Conservation (phyloP, 92 coral and sea anemone species). For the Anthopleura xanthogrammica region DNA sequence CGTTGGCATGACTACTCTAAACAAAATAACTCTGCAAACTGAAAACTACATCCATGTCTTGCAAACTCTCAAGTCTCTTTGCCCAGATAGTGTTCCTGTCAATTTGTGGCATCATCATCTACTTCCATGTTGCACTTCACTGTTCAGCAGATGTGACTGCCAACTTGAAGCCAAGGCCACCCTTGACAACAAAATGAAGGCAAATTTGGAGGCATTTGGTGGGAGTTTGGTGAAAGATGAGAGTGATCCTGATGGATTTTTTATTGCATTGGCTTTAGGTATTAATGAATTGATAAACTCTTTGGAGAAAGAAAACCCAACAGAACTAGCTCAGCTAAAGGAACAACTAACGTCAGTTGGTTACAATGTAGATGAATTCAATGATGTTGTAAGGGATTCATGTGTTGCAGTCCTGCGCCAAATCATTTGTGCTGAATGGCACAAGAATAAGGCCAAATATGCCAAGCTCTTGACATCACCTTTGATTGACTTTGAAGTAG, state of each 20-base stretch:
- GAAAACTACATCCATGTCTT: slow-evolving; percentile 45
- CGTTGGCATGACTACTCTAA: not conserved
- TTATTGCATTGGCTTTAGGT: slow-evolving; percentile 52
- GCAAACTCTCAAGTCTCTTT: slow-evolving; percentile 37
- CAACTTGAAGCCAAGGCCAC: slow-evolving; percentile 37
- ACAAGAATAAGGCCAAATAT: slow-evolving; percentile 49
- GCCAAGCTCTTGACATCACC: slow-evolving; percentile 57
- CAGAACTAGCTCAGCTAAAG: slow-evolving; percentile 47
- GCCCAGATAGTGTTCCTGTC: slow-evolving; percentile 24
- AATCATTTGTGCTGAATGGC: slow-evolving; percentile 65
- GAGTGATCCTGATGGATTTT: slow-evolving; percentile 59
- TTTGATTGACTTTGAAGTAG: slow-evolving; percentile 48
- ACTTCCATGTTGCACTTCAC: slow-evolving; percentile 51
- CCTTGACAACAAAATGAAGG: slow-evolving; percentile 39
- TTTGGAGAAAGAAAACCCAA: slow-evolving; percentile 28
- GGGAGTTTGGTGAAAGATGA: slow-evolving; percentile 37
- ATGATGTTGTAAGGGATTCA: slow-evolving; percentile 22
- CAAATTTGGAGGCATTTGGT: slow-evolving; percentile 34
- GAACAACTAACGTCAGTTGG: slow-evolving; percentile 54
- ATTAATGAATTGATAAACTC: slow-evolving; percentile 38
- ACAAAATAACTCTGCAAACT: slow-evolving; percentile 33
- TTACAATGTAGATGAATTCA: slow-evolving; percentile 39
- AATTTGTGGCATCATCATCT: slow-evolving; percentile 55
- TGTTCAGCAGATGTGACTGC: slow-evolving; percentile 54
- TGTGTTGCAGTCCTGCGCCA: slow-evolving; percentile 47